Evolutionary conservation across 1,140 invertebrate genomes (phyloP).

Genomic region (Ephestia elutella): DNA sequence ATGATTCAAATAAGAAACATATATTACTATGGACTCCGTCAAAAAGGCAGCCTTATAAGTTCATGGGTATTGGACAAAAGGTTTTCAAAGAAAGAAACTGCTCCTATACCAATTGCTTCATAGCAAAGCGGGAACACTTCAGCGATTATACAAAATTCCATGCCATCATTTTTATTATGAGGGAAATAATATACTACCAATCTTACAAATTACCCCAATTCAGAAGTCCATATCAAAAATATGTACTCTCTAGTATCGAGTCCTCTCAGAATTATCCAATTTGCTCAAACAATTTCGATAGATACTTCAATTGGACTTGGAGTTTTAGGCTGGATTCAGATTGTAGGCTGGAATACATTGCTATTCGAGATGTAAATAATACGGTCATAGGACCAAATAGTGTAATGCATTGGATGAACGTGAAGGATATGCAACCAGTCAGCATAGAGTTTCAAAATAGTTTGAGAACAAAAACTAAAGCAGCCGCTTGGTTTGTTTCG

Average conservation of each 20-base stretch:
- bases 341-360: conserved; percentile 74
- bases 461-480: conserved; percentile 65
- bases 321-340: conserved; percentile 80
- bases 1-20: conserved; percentile 31
- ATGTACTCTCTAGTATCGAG: conserved; percentile 56
- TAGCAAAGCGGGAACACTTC: conserved; percentile 32
- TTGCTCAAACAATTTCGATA: conserved; percentile 50
- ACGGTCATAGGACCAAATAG: conserved; percentile 49
- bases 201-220: conserved; percentile 25
- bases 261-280: conserved; percentile 56
- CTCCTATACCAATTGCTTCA: conserved; percentile 45
- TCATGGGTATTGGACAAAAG: conserved; percentile 41
- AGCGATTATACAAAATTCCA: conserved; percentile 50
- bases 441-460: conserved; percentile 39
- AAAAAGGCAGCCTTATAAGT: conserved; percentile 36
- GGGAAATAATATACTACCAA: conserved; percentile 30
- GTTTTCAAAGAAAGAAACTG: conserved; percentile 41
- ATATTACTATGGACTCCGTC: conserved; percentile 50
- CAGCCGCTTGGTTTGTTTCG: conserved; percentile 80
- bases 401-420: conserved; percentile 48
- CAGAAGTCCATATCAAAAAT: conserved; percentile 50
- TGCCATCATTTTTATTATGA: conserved; percentile 45
- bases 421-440: conserved; percentile 52
- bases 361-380: conserved; percentile 45
- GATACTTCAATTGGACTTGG: conserved; percentile 79